Evolutionary conservation across 2,113 vertebrate genomes (phyloP).

Genomic region (Ptyas mucosa): DNA sequence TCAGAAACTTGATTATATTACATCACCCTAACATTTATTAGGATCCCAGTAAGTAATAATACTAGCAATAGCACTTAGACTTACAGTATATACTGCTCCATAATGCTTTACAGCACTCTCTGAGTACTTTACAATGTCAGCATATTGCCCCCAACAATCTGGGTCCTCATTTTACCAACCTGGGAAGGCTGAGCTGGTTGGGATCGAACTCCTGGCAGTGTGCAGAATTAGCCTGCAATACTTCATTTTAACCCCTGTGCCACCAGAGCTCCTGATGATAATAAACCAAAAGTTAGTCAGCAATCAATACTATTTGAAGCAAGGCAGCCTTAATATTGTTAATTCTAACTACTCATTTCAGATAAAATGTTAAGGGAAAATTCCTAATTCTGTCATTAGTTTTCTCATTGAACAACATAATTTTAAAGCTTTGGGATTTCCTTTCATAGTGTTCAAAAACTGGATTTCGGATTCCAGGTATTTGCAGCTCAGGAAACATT

Average conservation of each 20-base stretch:
- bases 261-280: not conserved
- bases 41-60: not conserved
- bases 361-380: not conserved
- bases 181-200: not conserved
- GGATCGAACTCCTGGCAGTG: not conserved
- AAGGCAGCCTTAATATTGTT: not conserved
- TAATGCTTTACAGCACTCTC: not conserved
- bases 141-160: not conserved
- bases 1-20: not conserved
- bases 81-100: not conserved
- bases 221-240: not conserved
- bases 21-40: not conserved
- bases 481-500: not conserved
- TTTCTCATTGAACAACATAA: not conserved
- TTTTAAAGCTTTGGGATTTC: not conserved
- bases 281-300: not conserved
- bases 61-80: not conserved
- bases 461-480: not conserved
- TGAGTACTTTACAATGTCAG: not conserved
- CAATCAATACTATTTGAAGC: not conserved
- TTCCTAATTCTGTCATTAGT: not conserved
- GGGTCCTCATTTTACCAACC: not conserved
- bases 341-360: not conserved
- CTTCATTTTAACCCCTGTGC: not conserved
- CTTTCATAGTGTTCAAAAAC: not conserved